Evolutionary conservation across 2,113 vertebrate species (phyloP).

Genomic region (Cavia aperea): DNA sequence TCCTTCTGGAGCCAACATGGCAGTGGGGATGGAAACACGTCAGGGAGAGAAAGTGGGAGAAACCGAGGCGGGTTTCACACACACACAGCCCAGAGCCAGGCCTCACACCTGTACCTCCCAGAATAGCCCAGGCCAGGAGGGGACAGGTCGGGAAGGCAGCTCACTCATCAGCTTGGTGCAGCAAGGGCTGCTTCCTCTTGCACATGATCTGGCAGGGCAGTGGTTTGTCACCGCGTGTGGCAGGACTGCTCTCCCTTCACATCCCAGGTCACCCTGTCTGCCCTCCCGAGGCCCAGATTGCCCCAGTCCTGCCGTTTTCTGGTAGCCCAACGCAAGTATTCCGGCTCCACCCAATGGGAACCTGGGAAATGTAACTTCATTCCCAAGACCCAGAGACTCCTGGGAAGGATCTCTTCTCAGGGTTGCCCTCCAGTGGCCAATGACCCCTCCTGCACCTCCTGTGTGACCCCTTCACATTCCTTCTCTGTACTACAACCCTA

Average conservation of each 20-base stretch:
- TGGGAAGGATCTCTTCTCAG: not conserved
- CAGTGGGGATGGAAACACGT: not conserved
- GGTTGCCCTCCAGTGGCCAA: not conserved
- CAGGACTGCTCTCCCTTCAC: not conserved
- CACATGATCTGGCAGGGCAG: not conserved
- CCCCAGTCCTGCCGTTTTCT: not conserved
- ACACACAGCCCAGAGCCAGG: fast-evolving
- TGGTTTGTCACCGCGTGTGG: not conserved
- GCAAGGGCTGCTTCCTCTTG: slow-evolving; percentile 43
- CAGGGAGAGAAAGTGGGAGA: not conserved
- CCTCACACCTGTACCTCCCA: slow-evolving; percentile 6
- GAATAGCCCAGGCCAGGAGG: slow-evolving; percentile 18
- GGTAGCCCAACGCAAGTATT: not conserved
- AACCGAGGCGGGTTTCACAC: not conserved
- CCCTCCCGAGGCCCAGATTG: not conserved
- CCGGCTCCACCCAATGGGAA: not conserved
- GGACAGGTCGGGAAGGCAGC: not conserved
- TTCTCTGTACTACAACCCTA: not conserved
- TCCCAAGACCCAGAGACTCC: not conserved
- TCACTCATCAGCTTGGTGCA: not conserved
- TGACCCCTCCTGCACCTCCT: not conserved
- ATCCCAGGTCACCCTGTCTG: not conserved
- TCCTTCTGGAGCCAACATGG: not conserved
- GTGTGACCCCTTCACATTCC: too few relatives aligned
- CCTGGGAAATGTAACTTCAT: not conserved